phyloP scores from a whole-genome alignment of 1,140 invertebrate genomes.

The Calliphora vicina region DNA sequence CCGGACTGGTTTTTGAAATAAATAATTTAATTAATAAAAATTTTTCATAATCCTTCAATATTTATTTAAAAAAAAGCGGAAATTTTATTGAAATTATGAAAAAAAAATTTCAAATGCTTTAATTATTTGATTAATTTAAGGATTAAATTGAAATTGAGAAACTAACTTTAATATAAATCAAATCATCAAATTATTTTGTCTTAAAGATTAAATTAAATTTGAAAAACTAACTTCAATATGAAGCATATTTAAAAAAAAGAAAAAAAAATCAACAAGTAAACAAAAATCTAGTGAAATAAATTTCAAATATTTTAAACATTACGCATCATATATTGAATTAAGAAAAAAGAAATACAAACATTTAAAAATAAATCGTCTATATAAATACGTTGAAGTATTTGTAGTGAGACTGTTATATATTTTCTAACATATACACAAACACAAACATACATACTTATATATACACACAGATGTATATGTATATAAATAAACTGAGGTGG shows the following conservation, averaged over 20 bases:
- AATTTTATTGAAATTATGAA: too few species aligned
- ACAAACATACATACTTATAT: not conserved
- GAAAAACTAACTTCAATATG: too few species aligned
- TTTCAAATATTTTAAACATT: not conserved
- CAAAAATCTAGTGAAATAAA: not conserved
- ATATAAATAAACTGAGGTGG: constrained; percentile 5
- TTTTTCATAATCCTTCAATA: too few species aligned
- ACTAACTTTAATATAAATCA: too few species aligned
- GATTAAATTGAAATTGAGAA: too few species aligned
- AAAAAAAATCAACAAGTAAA: not conserved
- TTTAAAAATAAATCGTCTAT: not conserved
- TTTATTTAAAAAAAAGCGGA: too few species aligned
- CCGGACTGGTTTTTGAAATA: too few species aligned
- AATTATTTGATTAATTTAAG: too few species aligned
- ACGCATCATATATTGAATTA: not conserved
- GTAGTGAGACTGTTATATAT: not conserved
- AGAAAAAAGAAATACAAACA: not conserved
- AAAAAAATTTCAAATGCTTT: too few species aligned
- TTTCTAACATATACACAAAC: not conserved
- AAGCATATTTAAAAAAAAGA: not conserved
- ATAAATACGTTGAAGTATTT: not conserved
- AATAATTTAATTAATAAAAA: too few species aligned
- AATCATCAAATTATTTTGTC: too few species aligned
- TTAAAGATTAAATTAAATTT: too few species aligned
- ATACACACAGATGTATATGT: not conserved